These are phyloP conservation scores for Gnathonemus longibarbis DNA, from an alignment of 2,113 vertebrate genomes.

Conservation along the genomic window DNA sequence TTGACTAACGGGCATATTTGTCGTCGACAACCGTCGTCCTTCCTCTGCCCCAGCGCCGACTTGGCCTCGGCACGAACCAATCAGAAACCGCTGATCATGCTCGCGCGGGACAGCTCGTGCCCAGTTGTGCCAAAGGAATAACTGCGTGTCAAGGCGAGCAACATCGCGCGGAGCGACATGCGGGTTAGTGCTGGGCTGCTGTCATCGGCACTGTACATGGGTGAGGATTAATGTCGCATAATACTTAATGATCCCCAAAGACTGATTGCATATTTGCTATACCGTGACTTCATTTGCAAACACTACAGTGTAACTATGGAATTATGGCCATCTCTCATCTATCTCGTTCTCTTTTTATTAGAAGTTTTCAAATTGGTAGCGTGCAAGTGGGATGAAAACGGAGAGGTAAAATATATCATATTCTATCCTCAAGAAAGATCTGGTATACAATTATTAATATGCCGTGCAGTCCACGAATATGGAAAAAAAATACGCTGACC, in stretches of 20 bases:
- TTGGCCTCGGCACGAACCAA: background rate
- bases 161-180: too few relatives aligned
- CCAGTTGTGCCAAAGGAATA: background rate
- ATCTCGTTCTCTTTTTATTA: background rate
- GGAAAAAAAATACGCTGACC: background rate
- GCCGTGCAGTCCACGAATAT: background rate
- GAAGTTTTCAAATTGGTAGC: background rate
- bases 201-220: too few relatives aligned
- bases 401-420: background rate
- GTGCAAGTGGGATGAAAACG: background rate
- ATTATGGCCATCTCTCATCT: background rate
- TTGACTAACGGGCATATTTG: background rate
- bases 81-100: background rate
- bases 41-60: background rate
- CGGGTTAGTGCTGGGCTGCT: too few relatives aligned
- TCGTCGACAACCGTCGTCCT: background rate
- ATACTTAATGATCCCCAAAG: background rate
- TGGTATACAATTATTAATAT: background rate
- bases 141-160: background rate
- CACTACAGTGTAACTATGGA: background rate
- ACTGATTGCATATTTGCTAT: background rate
- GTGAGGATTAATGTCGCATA: too few relatives aligned
- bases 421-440: background rate
- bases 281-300: background rate
- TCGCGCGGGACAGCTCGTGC: background rate